Base-by-base conservation (phyloP, 2,797 vertebrate species). In the Mergus octosetaceus region DNA sequence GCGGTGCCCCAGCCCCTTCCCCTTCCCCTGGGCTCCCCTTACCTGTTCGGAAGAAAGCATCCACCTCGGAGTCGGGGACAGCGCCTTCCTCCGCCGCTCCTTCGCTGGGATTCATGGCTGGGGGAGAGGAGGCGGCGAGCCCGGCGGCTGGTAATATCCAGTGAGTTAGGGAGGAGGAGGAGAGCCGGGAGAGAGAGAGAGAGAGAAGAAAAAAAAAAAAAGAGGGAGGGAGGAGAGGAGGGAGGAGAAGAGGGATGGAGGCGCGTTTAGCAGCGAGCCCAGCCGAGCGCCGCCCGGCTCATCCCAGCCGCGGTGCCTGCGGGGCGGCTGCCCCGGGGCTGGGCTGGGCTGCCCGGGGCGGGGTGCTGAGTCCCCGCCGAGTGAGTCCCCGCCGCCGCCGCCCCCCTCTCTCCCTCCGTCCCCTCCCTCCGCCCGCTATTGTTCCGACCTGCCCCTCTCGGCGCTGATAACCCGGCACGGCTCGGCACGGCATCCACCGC, bases 21-120 rank as follows among this genome's bases (percentile, higher is more conserved):
- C 85, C 79, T 25, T 51, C 49, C 49, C 49, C 49, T 51, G 10
- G 41, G 88, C 36, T 95, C 41, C 71, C 90, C 95, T 98, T 51
- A 98, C 98, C 98, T 98, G 98, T 98, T 95, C 98, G 98, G 97
- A 98, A 99, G 97, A 98, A 99, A 87, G 98, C 98, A 92, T 98
- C 98, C 97, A 98, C 98, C 96, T 98, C 98, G 41, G 98, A 98
- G 95, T 99, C 98, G 49, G 97, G 98, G 27, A 98, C 98, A 96
- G 98, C 98, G 91, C 97, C 98, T 96, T 98, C 98, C 92, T 98
- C 98, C 90, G 98, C 98, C 69, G 98, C 96, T 95, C 98, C 98
- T 97, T 98, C 98, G 43, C 98, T 97, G 77, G 98, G 97, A 98
- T 98, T 98, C 98, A 98, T 98, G 94, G 93, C 91, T 95, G 84